These are phyloP conservation scores for Macrobrachium nipponense DNA, from an alignment of 1,140 invertebrate genomes.

Conservation along the genomic window DNA sequence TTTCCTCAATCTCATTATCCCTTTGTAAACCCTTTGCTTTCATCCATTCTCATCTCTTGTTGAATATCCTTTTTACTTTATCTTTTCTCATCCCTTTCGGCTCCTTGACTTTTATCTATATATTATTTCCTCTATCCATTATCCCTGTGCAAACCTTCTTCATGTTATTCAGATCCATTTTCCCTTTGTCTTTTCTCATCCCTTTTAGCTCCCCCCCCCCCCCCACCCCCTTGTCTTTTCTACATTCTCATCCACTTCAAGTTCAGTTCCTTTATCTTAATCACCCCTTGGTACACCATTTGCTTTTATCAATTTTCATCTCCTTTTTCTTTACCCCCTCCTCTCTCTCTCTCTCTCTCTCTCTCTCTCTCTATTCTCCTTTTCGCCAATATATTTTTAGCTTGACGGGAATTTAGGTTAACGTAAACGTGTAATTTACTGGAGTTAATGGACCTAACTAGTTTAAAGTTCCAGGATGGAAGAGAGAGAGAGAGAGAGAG, in stretches of 20 bases:
- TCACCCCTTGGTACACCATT: too few relatives aligned
- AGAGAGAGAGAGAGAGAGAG: not conserved
- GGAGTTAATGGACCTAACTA: constrained; percentile 15
- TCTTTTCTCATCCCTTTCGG: too few relatives aligned
- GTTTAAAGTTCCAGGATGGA: not conserved
- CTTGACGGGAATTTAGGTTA: constrained; percentile 46
- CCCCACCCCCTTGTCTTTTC: too few relatives aligned
- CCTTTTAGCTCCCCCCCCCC: too few relatives aligned
- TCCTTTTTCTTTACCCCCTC: not conserved
- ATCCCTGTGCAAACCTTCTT: too few relatives aligned
- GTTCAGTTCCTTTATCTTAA: too few relatives aligned
- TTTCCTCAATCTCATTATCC: too few relatives aligned
- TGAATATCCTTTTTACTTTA: not conserved
- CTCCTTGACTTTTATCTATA: too few relatives aligned
- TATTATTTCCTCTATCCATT: too few relatives aligned
- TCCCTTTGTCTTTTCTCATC: too few relatives aligned
- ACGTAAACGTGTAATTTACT: constrained; percentile 30
- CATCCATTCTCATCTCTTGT: not conserved
- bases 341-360: not conserved
- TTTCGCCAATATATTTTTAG: constrained; percentile 26
- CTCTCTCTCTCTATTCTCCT: not conserved
- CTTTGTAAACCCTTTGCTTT: not conserved
- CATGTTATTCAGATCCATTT: too few relatives aligned
- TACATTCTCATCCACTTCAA: too few relatives aligned
- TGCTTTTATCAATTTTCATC: not conserved